Base-by-base conservation (phyloP, 2,113 vertebrate species). In the Clarias magur region DNA sequence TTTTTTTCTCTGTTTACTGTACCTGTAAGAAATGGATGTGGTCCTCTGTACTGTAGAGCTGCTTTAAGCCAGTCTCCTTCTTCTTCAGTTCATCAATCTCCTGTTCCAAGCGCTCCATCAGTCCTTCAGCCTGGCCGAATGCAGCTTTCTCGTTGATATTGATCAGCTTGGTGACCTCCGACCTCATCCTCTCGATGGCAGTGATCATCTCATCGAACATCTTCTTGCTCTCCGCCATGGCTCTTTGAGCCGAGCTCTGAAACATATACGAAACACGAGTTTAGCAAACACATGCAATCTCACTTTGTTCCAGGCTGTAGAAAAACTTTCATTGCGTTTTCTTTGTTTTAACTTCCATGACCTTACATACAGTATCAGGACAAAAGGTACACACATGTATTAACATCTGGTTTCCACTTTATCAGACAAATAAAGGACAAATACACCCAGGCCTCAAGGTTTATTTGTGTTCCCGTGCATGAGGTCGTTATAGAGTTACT, bases 21-120 rank as follows among this genome's bases (percentile, higher is more conserved):
- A 95, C 95, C 95, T 96, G 95, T 90, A 96, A 62, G 88, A 96
- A 96, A 88, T 96, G 95, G 88, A 96, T 96, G 91, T 96, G 95
- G 90, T 96, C 95, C 19, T 96, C 95, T 0, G 95, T 96, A 92
- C 94, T 95, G 90, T 96, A 94, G n/a, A 96, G 93, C 90, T 95
- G 95, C 93, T 96, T 96, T 34, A 96, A 92, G 38, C 95, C 95
- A 0, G 91, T 82, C 91, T 96, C 95, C 86, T 95, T 96, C 82
- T 95, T 96, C 91, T 94, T 95, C 80, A 96, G 93, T 48, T 96
- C 95, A 0, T 95, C 95, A 0, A 96, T 96, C 94, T 96, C 95
- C 34, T 95, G 95, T 80, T 96, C 95, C 91, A 96, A 93, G 0
- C 95, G 91, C 91, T 96, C 95, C 88, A 96, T 92, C 89, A 95